Evolutionary conservation across 1,140 invertebrate species (phyloP), one percentile per base, ranked within the genome.

Genomic region (Protaetia brevitarsis): DNA sequence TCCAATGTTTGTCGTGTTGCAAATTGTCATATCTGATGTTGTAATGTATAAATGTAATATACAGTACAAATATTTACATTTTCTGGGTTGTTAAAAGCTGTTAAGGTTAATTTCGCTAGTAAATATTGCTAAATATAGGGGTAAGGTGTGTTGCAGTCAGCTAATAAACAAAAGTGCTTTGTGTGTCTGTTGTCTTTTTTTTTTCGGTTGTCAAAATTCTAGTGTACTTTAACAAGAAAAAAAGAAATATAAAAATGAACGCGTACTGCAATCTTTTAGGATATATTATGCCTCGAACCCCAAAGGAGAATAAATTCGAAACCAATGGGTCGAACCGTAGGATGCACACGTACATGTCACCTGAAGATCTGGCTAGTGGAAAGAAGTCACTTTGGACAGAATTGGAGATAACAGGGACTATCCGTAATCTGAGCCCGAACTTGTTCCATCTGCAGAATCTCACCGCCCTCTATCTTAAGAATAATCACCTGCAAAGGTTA

Each of bases 391-490:
- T 88, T 80, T 96, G 93, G 93, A 76, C 70, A 61, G 76, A 77
- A 70, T 69, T 78, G 70, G 75, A 77, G 76, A 78, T 77, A 79
- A 78, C 74, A 96, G 95, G 95, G 81, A 91, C 88, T 82, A 91
- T 98, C 73, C 87, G 93, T 72, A 96, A 96, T 77, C 82, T 98
- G 67, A 95, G 94, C 81, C 90, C 93, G 34, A 87, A 88, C 72
- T 82, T 98, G 72, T 98, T 94, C 89, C 87, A 92, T 77, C 86
- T 97, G 76, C 88, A 88, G 64, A 92, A 97, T 83, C 82, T 98
- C 71, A 98, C 95, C 56, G 90, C 91, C 70, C 83, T 98, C 71
- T 97, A 96, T 84, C 83, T 98, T 72, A 97, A 97, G 80, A 94
- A 97, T 83, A 98, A 98, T 83, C 88, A 87, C 76, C 84, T 98